Percentiles rank a stretch among this genome's conserved stretches.
Conservation (phyloP, 2,888 invertebrate genomes). For the Dasysyrphus tricinctus region DNA sequence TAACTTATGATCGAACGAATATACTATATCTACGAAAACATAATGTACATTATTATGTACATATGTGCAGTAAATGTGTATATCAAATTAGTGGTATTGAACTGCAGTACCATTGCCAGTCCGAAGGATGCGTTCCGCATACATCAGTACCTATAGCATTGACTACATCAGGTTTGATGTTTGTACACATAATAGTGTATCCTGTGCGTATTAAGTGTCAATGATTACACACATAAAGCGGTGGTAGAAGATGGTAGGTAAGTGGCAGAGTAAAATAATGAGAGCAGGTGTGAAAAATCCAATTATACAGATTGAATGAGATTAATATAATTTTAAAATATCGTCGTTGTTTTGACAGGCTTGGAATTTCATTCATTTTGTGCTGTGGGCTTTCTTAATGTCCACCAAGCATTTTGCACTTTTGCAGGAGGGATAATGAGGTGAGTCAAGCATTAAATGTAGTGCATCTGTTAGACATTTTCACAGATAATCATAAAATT, state of each 20-base stretch:
- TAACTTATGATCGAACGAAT: slow-evolving; percentile 53
- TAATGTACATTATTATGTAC: slow-evolving; percentile 5
- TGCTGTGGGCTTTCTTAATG: slow-evolving; percentile 19
- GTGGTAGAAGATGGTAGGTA: slow-evolving; percentile 13
- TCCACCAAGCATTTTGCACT: neutral
- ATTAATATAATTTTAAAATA: slow-evolving; percentile 73
- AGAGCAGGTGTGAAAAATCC: slow-evolving; percentile 72
- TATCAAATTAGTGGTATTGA: slow-evolving; percentile 45
- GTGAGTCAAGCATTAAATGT: neutral
- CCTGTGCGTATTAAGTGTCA: slow-evolving; percentile 52
- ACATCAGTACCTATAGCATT: slow-evolving; percentile 10
- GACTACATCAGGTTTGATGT: slow-evolving; percentile 47
- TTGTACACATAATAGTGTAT: slow-evolving; percentile 30
- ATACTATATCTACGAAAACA: slow-evolving; percentile 12
- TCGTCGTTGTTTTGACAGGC: slow-evolving; percentile 53
- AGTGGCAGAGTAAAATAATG: slow-evolving; percentile 50
- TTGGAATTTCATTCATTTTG: slow-evolving; percentile 41
- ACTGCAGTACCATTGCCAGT: slow-evolving; percentile 17
- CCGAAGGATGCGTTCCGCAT: neutral
- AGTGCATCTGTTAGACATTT: neutral
- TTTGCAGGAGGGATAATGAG: neutral
- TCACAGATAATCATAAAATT: slow-evolving; percentile 13
- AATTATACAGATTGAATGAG: slow-evolving; percentile 71
- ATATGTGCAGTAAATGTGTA: slow-evolving; percentile 17
- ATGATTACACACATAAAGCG: slow-evolving; percentile 40